A percentile compares a stretch with the other conserved stretches of the same genome.
Evolutionary conservation across 2,888 invertebrate genomes (phyloP).

Genomic region (Lycia hirtaria): DNA sequence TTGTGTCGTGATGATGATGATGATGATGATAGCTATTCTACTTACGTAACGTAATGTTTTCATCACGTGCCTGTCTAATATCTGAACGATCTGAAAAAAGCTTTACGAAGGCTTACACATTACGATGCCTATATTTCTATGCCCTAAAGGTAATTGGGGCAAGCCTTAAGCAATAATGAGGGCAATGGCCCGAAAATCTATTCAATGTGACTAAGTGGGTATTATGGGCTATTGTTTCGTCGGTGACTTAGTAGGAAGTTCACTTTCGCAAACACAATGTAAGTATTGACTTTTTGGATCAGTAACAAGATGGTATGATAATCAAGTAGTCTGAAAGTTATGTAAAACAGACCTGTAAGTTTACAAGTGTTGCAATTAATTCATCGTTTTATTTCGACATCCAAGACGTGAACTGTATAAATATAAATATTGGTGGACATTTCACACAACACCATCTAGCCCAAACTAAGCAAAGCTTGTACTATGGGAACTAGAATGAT

Average conservation of each 20-base stretch:
- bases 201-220: slow-evolving; percentile 8
- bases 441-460: too few relatives aligned
- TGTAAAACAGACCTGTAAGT: not conserved
- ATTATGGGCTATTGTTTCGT: slow-evolving; percentile 36
- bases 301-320: not conserved
- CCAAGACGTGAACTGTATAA: too few relatives aligned
- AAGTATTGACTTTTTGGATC: not conserved
- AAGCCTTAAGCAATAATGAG: slow-evolving; percentile 38
- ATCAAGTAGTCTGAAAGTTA: not conserved
- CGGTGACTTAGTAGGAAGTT: slow-evolving; percentile 32
- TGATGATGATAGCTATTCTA: too few relatives aligned
- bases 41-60: too few relatives aligned
- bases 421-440: too few relatives aligned
- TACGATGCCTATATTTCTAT: slow-evolving; percentile 44
- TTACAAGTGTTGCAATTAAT: too few relatives aligned
- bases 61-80: not conserved
- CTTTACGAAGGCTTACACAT: slow-evolving; percentile 12
- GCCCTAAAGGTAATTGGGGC: slow-evolving; percentile 44
- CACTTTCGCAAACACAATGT: slow-evolving; percentile 2
- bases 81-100: not conserved
- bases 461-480: too few relatives aligned
- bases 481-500: too few relatives aligned
- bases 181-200: slow-evolving; percentile 30
- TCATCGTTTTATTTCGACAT: too few relatives aligned
- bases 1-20: too few relatives aligned